Base-by-base conservation (phyloP, 35 echinoderm and acorn worm species). In the Apostichopus japonicus region DNA sequence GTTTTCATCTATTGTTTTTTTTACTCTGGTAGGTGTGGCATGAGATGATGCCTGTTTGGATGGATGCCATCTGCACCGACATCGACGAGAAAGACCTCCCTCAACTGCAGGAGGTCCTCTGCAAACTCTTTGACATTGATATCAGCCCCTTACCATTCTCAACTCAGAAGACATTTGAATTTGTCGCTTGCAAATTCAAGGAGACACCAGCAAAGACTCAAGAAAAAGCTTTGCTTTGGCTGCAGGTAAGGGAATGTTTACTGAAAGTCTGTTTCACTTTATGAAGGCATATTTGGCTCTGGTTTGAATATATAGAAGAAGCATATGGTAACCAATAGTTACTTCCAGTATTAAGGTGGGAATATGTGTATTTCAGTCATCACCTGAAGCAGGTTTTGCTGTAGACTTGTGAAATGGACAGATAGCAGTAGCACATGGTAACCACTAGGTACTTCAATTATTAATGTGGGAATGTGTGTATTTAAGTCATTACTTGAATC, bases 41-140 rank as follows among this genome's bases (percentile, higher is more conserved):
- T 80, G 92, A 95, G 77, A 99, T 99, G 24, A 99, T 99, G 97
- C 97, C 97, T 14, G 90, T 86, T 15, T 99, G 97, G 97, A 99
- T 99, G 97, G 97, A 99, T 75, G 92, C 93, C 63, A 96, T 99
- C 91, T 94, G 91, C 11, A 80, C 82, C 55, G 95, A 99, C 87
- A 94, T 96, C 14, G 79, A 79, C 11, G 95, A 99, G 61, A 95
- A 99, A 92, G 97, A 99, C 57, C 79, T 96, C 1, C 58, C 87
- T 1, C 93, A 99, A 62, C 97, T 99, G 9, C 97, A 99, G 72
- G 95, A 99, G 71, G 92, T 94, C 77, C 84, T 99, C 27, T 96
- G 93, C 72, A 93, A 93, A 53, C 89, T 99, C 72, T 94, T 99
- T 53, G 93, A 96, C 81, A 92, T 96, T 70, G 95, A 99, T 78